Base-by-base conservation (phyloP, 2,797 vertebrate genomes). In the Rhinatrema bivittatum region DNA sequence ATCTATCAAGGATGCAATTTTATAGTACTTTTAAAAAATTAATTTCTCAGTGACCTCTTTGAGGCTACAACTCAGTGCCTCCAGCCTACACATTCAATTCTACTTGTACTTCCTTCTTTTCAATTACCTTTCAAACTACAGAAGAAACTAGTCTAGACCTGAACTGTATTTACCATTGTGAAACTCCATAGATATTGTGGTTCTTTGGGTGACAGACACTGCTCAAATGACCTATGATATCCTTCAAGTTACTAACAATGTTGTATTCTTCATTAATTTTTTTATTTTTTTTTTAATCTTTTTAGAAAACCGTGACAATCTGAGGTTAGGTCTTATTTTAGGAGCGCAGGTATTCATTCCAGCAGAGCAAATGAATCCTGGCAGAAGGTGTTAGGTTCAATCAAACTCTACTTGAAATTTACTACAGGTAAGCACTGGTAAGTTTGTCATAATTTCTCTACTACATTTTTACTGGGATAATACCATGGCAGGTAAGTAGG, bases 1-100 rank as follows among this genome's bases (percentile, higher is more conserved):
- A 92, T 91, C 86, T 84, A 85, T 91, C 88, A 91, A 77, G 66
- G 76, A 82, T 72, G 74, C 80, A 91, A 89, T 91, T 91, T 91
- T 85, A 89, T 82, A 79, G 82, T 76, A 72, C 80, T 87, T 86
- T 90, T 86, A 75, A 90, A 89, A 90, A 89, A 90, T 87, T 84
- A 84, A 90, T 91, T 88, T 84, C 67, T 68, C 84, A 80, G 78
- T 91, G 88, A 93, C 88, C 87, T 89, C 87, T 86, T 88, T 53
- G 62, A 83, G 85, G 69, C 85, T 76, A 72, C 75, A 81, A 77
- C 68, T 84, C 74, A 79, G 76, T 72, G 84, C 81, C 76, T 83
- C 73, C 78, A 82, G 86, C 82, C 84, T 83, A 74, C 79, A 83
- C 77, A 84, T 82, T 84, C 85, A 87, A 81, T 87, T 85, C 87